Evolutionary conservation across 2,888 invertebrate species (phyloP), one percentile per base, ranked within the genome.

Genomic region (Helleia helle): DNA sequence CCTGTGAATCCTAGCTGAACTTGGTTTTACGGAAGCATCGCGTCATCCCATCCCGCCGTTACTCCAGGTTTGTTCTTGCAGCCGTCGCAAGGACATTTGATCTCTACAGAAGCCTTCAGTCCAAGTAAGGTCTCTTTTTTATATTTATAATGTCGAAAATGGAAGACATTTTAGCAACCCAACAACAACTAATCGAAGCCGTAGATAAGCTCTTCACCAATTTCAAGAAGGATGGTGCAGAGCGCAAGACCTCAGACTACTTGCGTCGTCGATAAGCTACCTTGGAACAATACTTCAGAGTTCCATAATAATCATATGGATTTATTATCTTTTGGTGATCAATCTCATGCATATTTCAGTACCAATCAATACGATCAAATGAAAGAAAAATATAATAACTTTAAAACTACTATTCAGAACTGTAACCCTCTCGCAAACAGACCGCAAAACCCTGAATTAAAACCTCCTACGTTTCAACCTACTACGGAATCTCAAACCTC

Each of bases 201-300:
- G 29, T 43, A 6, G 29, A 36, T 4, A 22, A 36, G 18, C 36
- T 40, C 22, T 24, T 27, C 26, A 28, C 26, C 4, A 42, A 40
- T 29, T 41, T 41, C 34, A 41, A 38, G 12, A 43, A 41, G 34
- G 39, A 46, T 46, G 41, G 39, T 28, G 39, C 42, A 15, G 43
- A 43, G 22, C 34, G 43, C 3, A 46, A 43, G 31, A 41, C 41
- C n/a, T 11, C 40, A 4, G 40, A 42, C 29, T 40, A 46, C 15
- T 8, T 42, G 11, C 30, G 40, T 36, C 40, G 42, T 7, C 39
- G 38, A 38, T 40, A 42, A 34, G 38, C 24, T 7, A 46, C 15
- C 15, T 30, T 46, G 24, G 46, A 46, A 8, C 40, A 40, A 28
- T 40, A 46, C 14, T 42, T 7, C 37, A 18, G 44, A 42, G 28